Percentiles rank a stretch among this genome's conserved stretches.
Conservation (phyloP, 2,797 vertebrate species). For the Pantherophis alleghaniensis region DNA sequence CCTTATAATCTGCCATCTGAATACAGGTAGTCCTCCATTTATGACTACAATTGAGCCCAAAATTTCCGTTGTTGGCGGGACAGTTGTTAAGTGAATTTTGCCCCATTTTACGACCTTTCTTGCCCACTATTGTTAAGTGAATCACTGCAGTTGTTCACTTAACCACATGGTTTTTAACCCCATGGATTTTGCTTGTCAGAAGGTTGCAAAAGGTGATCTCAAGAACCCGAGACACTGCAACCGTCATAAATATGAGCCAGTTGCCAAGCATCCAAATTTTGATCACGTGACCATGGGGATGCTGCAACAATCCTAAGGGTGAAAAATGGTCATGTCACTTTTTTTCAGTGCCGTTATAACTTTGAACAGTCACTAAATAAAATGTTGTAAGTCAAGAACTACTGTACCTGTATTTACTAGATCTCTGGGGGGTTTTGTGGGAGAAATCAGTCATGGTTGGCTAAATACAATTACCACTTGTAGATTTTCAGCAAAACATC, state of each 20-base stretch:
- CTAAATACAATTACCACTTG: neutral
- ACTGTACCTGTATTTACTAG: neutral
- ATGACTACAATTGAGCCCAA: neutral
- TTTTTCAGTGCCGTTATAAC: neutral
- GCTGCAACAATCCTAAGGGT: neutral
- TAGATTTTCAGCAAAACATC: neutral
- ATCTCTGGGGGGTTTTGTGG: neutral
- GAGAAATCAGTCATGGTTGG: neutral
- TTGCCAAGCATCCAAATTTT: neutral
- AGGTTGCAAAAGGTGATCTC: neutral
- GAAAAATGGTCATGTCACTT: neutral
- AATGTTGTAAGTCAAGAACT: neutral
- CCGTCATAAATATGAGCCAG: neutral
- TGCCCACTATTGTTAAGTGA: neutral
- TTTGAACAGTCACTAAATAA: neutral
- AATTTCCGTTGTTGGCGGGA: neutral
- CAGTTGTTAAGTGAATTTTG: neutral
- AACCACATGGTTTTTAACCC: neutral
- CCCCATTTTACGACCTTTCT: neutral
- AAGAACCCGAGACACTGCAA: neutral
- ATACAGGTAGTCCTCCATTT: neutral
- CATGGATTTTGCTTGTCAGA: neutral
- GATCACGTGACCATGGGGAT: neutral
- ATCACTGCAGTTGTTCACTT: neutral
- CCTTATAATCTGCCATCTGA: neutral